phyloP scores from a whole-genome alignment of 2,113 vertebrate genomes.

The Colaptes auratus region DNA sequence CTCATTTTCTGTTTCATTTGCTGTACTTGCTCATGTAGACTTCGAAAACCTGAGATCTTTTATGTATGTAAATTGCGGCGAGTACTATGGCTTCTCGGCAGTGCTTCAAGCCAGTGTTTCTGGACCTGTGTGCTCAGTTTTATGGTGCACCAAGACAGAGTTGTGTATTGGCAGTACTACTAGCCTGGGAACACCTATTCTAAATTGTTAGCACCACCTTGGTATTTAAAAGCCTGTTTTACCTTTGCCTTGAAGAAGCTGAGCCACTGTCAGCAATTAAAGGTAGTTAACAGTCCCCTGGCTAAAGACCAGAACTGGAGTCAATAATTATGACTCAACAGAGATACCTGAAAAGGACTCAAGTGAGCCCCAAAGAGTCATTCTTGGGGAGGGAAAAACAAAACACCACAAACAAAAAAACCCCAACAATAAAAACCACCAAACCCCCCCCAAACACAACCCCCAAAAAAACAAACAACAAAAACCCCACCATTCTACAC shows the following conservation, averaged over 20 bases:
- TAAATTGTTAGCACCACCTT: background rate
- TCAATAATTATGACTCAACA: background rate
- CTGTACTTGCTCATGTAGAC: background rate
- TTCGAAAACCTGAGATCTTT: background rate
- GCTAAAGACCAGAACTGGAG: background rate
- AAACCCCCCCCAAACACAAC: no score
- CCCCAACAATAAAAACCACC: no score
- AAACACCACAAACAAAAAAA: no score
- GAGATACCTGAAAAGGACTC: background rate
- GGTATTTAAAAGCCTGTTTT: background rate
- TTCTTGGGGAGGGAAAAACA: background rate
- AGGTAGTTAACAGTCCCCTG: background rate
- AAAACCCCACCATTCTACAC: background rate
- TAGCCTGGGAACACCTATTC: background rate
- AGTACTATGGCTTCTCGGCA: background rate
- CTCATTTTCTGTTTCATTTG: background rate
- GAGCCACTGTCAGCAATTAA: background rate
- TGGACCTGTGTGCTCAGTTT: background rate
- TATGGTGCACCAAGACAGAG: background rate
- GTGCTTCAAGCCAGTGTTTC: background rate
- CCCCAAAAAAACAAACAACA: background rate
- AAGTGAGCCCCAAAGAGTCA: background rate
- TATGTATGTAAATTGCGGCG: background rate
- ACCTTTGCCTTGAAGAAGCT: background rate
- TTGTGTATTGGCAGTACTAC: background rate